Evolutionary conservation across 2,888 invertebrate species (phyloP), one percentile per base, ranked within the genome.

Genomic region (Cylindroiulus punctatus): DNA sequence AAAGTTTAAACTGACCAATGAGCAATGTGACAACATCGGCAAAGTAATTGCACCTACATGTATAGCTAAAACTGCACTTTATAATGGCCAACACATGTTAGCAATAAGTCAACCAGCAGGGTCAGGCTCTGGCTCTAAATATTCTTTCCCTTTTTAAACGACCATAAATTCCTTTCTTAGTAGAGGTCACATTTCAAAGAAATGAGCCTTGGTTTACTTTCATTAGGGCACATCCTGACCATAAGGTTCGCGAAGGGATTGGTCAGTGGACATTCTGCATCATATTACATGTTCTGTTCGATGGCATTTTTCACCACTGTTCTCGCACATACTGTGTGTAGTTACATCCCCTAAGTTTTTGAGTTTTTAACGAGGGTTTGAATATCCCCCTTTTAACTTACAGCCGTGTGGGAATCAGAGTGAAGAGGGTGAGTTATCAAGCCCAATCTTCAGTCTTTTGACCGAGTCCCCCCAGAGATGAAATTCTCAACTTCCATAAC

Each of bases 101-200:
- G 76, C 76, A 30, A 76, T 76, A 76, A 30, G 26, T 76, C 30
- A 76, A 76, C 30, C 76, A 76, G 76, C 30, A 32, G 76, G 76
- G 76, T 76, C 76, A 30, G 14, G 76, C 76, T 30, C 76, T 76
- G 4, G 76, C 76, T 76, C 30, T 12, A 76, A 76, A 30, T 76
- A 30, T 76, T 76, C n/a, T n/a, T 52, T 76, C 76, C 76, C 76
- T 76, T 76, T 76, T 76, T 76, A 65, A 76, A 76, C 76, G 76
- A 30, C 30, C 76, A 76, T 26, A 76, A 65, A 76, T 76, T 76
- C 76, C 17, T 76, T 76, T 30, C 65, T 36, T 36, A 36, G 3
- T 57, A 65, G 26, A 65, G 57, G 57, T 65, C 57, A 65, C 22
- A 32, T 76, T 76, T 76, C 76, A 17, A 32, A 2, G 30, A 14